Evolutionary conservation across 1,140 invertebrate species (phyloP).

Genomic region (Pseudobourletiella spinata): DNA sequence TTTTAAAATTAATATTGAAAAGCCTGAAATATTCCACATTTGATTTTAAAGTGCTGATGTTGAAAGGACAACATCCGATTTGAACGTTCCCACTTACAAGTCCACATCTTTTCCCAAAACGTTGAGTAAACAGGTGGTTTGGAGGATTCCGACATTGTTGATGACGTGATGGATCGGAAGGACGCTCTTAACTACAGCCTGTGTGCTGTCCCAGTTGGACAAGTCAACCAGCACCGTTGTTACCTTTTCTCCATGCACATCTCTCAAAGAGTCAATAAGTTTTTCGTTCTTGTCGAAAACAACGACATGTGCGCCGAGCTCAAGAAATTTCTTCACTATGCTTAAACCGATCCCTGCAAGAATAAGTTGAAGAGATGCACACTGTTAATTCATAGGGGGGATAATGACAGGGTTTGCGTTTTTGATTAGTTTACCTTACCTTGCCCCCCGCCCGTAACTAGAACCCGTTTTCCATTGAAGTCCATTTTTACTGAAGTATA

Average conservation of each 20-base stretch:
- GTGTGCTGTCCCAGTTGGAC: background rate
- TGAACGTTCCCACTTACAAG: background rate
- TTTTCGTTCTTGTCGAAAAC: background rate
- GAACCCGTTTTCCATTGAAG: too few relatives aligned
- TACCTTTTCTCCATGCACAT: background rate
- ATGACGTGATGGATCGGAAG: conserved; percentile 3
- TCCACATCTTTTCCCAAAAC: background rate
- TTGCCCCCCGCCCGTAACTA: too few relatives aligned
- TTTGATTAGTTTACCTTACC: too few relatives aligned
- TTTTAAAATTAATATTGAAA: background rate
- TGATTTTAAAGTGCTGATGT: background rate
- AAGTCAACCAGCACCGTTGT: background rate
- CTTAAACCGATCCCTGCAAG: background rate
- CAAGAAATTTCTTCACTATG: background rate
- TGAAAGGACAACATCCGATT: background rate
- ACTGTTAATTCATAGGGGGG: too few relatives aligned
- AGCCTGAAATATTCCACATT: background rate
- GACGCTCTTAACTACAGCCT: background rate
- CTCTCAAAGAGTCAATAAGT: background rate
- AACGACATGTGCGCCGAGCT: background rate
- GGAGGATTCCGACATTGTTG: background rate
- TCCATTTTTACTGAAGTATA: too few relatives aligned
- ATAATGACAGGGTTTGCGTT: too few relatives aligned
- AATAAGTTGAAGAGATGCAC: too few relatives aligned
- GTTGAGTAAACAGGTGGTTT: background rate